Percentiles rank a stretch among this genome's conserved stretches.
Conservation (phyloP, 2,797 vertebrate genomes). For the Heliangelus exortis region DNA sequence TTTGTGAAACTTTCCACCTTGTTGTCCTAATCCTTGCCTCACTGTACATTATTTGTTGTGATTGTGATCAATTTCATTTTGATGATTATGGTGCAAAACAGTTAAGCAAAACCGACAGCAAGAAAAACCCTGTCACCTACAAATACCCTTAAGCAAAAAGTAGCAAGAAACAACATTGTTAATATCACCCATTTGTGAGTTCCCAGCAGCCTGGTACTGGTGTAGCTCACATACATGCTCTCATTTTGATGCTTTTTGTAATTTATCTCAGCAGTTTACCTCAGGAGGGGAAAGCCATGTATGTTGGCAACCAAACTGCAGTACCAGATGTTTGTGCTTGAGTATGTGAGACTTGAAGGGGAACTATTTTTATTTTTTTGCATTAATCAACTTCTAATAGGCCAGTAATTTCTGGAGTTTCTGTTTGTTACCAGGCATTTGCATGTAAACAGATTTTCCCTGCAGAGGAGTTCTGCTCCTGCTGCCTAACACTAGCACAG, state of each 20-base stretch:
- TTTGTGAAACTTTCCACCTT: background rate
- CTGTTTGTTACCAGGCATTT: background rate
- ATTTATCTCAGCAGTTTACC: background rate
- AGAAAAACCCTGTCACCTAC: background rate
- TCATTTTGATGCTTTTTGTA: background rate
- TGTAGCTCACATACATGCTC: background rate
- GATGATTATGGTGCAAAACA: background rate
- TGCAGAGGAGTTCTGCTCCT: background rate
- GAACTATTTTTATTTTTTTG: background rate
- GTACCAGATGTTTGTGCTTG: background rate
- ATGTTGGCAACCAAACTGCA: background rate
- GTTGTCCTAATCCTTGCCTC: constrained; percentile 1
- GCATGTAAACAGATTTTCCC: background rate
- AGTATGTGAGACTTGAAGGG: background rate
- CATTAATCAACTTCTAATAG: background rate
- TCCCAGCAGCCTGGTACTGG: background rate
- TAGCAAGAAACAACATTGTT: background rate
- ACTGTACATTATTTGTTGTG: background rate
- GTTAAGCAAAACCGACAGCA: background rate
- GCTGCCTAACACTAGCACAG: background rate
- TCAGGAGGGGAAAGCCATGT: background rate
- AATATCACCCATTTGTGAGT: background rate
- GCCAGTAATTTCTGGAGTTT: background rate
- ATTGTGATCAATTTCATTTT: background rate
- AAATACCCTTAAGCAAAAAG: background rate